Percentiles rank a stretch among this genome's conserved stretches.
phyloP scores from a whole-genome alignment of 2,113 vertebrate genomes.

The Antechinus flavipes region DNA sequence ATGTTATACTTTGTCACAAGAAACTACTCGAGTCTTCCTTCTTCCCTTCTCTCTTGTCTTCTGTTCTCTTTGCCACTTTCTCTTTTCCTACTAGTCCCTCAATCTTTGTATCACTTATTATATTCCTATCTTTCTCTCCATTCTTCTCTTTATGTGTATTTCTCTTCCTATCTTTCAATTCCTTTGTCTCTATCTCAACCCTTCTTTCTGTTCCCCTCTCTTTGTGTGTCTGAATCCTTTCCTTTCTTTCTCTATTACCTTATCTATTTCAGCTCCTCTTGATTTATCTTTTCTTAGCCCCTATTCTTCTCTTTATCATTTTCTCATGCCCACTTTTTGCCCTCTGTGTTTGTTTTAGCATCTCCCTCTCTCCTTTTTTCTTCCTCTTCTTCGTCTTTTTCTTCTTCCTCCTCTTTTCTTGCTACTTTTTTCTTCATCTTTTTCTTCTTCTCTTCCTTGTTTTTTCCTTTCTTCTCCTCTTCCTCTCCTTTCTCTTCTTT shows the following conservation, averaged over 20 bases:
- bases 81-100: not conserved
- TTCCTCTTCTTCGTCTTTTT: not conserved
- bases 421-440: not conserved
- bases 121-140: not conserved
- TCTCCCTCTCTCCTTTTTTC: not conserved
- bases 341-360: too few relatives aligned
- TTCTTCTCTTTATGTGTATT: not conserved
- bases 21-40: not conserved
- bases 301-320: not conserved
- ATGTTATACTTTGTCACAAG: not conserved
- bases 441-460: not conserved
- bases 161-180: not conserved
- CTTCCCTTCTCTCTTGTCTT: not conserved
- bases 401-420: not conserved
- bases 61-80: not conserved
- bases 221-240: not conserved
- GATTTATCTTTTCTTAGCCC: not conserved
- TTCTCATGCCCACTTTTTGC: not conserved
- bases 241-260: not conserved
- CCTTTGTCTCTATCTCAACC: not conserved
- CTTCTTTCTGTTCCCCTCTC: not conserved
- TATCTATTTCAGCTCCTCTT: not conserved
- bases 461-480: not conserved
- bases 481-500: not conserved
- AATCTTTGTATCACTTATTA: not conserved